Conservation (phyloP, 2,113 vertebrate genomes). For the Spermophilus dauricus region DNA sequence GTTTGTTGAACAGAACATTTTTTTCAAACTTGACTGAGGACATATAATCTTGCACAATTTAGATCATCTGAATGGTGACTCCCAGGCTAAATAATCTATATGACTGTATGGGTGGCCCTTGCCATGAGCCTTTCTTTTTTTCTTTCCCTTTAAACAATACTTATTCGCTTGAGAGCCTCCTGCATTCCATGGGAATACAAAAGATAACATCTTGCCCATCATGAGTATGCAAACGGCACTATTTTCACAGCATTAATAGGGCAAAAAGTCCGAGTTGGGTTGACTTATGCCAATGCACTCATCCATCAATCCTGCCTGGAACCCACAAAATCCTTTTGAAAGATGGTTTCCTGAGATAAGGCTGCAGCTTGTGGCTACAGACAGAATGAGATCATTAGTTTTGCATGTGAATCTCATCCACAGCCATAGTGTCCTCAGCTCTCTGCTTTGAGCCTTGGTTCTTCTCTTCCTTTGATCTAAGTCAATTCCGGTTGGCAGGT, state of each 20-base stretch:
- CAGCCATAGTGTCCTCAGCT: neutral
- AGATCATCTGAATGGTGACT: neutral
- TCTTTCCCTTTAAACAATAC: neutral
- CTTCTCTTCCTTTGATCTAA: neutral
- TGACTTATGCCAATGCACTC: neutral
- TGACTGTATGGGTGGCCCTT: neutral
- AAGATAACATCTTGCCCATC: neutral
- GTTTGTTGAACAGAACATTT: neutral
- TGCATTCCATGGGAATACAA: neutral
- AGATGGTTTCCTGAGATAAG: conserved; percentile 69
- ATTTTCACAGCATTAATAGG: neutral
- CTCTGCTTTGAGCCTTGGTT: neutral
- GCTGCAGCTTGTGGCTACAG: conserved; percentile 3
- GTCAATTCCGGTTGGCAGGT: neutral
- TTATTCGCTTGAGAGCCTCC: neutral
- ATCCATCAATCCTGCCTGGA: conserved; percentile 29
- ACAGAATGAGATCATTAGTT: conserved; percentile 53
- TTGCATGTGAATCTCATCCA: neutral
- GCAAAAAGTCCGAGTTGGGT: neutral
- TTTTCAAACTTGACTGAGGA: neutral
- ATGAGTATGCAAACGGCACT: neutral
- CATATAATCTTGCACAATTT: neutral
- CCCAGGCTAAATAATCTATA: neutral
- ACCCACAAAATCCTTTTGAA: conserved; percentile 61
- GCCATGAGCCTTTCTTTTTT: fast-evolving